These are phyloP conservation scores for Troilus luridus DNA, from an alignment of 2,888 invertebrate species.

Conservation along the genomic window DNA sequence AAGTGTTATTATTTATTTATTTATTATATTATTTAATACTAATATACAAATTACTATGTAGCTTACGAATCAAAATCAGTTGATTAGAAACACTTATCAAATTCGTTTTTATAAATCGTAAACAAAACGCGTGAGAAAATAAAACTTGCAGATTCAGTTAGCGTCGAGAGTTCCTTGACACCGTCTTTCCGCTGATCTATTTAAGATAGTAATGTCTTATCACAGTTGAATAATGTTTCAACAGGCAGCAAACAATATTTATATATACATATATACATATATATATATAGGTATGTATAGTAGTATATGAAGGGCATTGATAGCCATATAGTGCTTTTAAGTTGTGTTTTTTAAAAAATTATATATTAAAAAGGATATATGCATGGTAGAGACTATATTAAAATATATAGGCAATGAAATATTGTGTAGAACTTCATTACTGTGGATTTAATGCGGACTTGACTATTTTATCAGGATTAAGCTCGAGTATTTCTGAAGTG, in stretches of 20 bases:
- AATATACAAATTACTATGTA: neutral
- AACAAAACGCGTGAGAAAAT: constrained; percentile 45
- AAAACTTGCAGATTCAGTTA: constrained; percentile 7
- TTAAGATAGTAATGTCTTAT: constrained; percentile 27
- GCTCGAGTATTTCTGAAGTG: too few relatives aligned
- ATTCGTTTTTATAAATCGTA: neutral
- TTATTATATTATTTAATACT: neutral
- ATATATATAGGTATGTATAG: neutral
- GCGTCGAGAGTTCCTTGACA: constrained; percentile 29
- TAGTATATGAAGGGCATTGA: too few relatives aligned
- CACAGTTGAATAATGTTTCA: neutral
- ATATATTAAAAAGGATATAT: too few relatives aligned
- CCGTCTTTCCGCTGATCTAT: constrained; percentile 32
- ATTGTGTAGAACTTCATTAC: too few relatives aligned
- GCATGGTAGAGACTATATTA: too few relatives aligned
- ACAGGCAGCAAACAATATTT: neutral
- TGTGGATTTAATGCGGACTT: too few relatives aligned
- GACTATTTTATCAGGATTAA: too few relatives aligned
- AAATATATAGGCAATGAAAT: too few relatives aligned
- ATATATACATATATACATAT: neutral
- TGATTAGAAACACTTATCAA: neutral
- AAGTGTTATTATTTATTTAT: too few relatives aligned
- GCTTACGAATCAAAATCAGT: neutral
- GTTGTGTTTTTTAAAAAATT: too few relatives aligned
- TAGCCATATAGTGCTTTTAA: too few relatives aligned